A percentile compares a stretch with the other conserved stretches of the same genome.
phyloP scores from a whole-genome alignment of 1,140 invertebrate species.

The Aleiodes sp. region DNA sequence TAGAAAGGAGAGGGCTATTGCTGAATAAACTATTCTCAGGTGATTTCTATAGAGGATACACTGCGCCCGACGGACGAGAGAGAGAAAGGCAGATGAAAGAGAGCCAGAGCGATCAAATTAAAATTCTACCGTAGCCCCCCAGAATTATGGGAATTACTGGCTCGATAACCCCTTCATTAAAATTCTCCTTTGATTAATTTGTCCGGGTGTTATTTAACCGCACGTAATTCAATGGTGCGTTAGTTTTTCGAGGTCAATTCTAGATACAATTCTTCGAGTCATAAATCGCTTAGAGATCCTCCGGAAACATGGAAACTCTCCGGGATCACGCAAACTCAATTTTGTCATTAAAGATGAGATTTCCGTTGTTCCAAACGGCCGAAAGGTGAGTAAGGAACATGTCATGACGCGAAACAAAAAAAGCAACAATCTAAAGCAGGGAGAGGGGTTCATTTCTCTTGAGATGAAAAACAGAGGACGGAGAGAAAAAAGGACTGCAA shows the following conservation, averaged over 20 bases:
- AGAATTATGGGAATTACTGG: conserved; percentile 42
- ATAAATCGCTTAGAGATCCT: conserved; percentile 6
- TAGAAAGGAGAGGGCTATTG: background rate
- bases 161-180: conserved; percentile 41
- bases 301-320: too few species aligned
- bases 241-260: background rate
- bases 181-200: conserved; percentile 42
- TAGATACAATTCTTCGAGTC: background rate
- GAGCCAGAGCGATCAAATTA: conserved; percentile 33
- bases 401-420: too few species aligned
- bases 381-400: too few species aligned
- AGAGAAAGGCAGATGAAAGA: background rate
- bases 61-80: conserved; percentile 13
- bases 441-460: too few species aligned
- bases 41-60: background rate
- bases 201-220: conserved; percentile 38
- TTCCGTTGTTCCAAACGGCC: background rate
- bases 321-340: background rate
- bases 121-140: conserved; percentile 33
- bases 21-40: conserved; percentile 15
- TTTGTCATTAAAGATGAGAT: background rate
- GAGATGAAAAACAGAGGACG: too few species aligned
- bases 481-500: background rate
- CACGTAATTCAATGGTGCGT: conserved; percentile 25
- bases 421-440: too few species aligned